Evolutionary conservation across 2,113 vertebrate genomes (phyloP), one percentile per base, ranked within the genome.

Genomic region (Crotalus helleri): DNA sequence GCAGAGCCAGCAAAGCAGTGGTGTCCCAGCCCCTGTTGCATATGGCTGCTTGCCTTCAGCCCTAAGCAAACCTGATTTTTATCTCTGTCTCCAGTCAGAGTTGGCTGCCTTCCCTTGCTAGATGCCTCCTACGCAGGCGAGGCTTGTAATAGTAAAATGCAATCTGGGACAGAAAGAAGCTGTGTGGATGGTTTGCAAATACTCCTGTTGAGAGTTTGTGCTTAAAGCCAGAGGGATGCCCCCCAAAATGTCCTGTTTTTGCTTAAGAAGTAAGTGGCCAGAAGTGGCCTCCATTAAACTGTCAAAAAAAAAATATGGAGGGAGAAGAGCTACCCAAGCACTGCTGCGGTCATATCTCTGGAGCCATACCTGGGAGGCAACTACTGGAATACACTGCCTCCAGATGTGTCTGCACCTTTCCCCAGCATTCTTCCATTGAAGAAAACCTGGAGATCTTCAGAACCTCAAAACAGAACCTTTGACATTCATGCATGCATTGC

Each of bases 21-120:
- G 51, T 9, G 90, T 91, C 94, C 55, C 91, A 90, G 87, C 86
- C 95, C 91, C 90, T 93, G 89, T 94, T 46, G 93, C 89, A 89
- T 87, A 93, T 93, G 39, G 88, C 95, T 95, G 94, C 94, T 97
- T 96, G 92, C 95, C 93, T 96, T 85, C 95, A 95, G 95, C 96
- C 94, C 94, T 95, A 96, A 96, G 94, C 96, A 96, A 97, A 97
- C 96, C 96, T 95, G 96, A 97, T 97, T 96, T 96, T 97, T 97
- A 97, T 96, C 97, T 92, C 92, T 0, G 4, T 81, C 96, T 96
- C 85, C 95, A 97, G 96, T 69, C 94, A 94, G 93, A 95, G 90
- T 96, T 97, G 97, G 97, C 96, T 21, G 94, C 92, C 93, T 95
- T 95, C 97, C 97, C 96, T 0, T 1, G 92, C 89, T 93, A 0